phyloP scores from a whole-genome alignment of 35 echinoderm and acorn worm species.

The Acanthaster planci region DNA sequence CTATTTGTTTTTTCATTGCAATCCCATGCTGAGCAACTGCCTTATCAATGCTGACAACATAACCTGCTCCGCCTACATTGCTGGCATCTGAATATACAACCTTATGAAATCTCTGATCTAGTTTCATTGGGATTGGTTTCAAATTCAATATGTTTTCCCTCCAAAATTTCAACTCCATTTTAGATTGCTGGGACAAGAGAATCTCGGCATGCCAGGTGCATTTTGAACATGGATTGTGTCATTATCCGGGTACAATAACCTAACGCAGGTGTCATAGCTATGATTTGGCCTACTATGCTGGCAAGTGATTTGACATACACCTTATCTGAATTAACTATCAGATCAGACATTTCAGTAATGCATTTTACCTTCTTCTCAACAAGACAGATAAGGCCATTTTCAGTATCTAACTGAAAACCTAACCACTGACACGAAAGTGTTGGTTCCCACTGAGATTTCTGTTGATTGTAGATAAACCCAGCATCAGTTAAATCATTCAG shows the following conservation, averaged over 20 bases:
- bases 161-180: constrained; percentile 1
- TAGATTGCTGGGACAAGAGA: background rate
- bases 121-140: background rate
- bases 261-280: background rate
- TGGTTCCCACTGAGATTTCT: background rate
- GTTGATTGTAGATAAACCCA: background rate
- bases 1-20: background rate
- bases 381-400: background rate
- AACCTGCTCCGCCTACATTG: background rate
- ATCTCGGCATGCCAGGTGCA: background rate
- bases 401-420: background rate
- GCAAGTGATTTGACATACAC: background rate
- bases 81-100: constrained; percentile 17
- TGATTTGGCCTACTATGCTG: constrained; percentile 17
- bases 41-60: background rate
- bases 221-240: background rate
- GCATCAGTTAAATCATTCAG: constrained; percentile 1
- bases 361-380: background rate
- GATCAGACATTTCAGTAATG: background rate
- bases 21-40: constrained; percentile 8
- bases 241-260: background rate
- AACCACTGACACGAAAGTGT: background rate
- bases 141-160: background rate
- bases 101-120: background rate
- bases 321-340: background rate